Base-by-base conservation (phyloP, 2,113 vertebrate species). In the Mormyrus iriodes region DNA sequence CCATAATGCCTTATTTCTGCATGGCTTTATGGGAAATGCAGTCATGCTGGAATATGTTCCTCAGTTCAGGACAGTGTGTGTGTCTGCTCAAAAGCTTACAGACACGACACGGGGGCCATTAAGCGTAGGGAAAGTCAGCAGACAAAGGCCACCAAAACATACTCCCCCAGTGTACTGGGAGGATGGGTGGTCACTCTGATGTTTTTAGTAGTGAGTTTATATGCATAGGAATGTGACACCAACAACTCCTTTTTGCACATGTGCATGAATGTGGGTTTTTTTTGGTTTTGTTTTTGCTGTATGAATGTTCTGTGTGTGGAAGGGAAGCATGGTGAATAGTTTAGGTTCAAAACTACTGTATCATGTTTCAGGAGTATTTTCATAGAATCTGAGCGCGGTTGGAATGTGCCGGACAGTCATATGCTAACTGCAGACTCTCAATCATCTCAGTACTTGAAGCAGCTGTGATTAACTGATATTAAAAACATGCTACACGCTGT, bases 271-370 rank as follows among this genome's bases (percentile, higher is more conserved):
- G 88, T 39, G 52, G 55, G 12, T 49, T 42, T 24, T 9, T 27
- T 87, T 48, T 46, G 61, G 2, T 89, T 15, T 51, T 44, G 1
- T 61, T 19, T 79, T 19, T 79, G 73, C 73, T 79, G 89, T 15
- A 24, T 27, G 89, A 15, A 8, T 55, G 87, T 73, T 55, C 24
- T 88, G 69, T 51, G 88, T 61, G 85, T 4, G 15, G 49, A 69
- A 44, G 31, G 46, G 35, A 65, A 19, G 46, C 24, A 19, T 83
- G 84, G 35, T 9, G 88, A 90, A 42, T n/a, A 85, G 12, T 69
- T 92, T 91, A 88, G 83, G 91, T 88, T 79, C 35, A 58, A 76
- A 90, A 89, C 90, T 89, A 90, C 93, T 94, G 94, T 90, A 88
- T 88, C 73, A 52, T 31, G 51, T 82, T 88, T 55, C 46, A 88